These are phyloP conservation scores for Micoletzkya japonica DNA, from an alignment of 2,888 invertebrate genomes.

Conservation along the genomic window DNA sequence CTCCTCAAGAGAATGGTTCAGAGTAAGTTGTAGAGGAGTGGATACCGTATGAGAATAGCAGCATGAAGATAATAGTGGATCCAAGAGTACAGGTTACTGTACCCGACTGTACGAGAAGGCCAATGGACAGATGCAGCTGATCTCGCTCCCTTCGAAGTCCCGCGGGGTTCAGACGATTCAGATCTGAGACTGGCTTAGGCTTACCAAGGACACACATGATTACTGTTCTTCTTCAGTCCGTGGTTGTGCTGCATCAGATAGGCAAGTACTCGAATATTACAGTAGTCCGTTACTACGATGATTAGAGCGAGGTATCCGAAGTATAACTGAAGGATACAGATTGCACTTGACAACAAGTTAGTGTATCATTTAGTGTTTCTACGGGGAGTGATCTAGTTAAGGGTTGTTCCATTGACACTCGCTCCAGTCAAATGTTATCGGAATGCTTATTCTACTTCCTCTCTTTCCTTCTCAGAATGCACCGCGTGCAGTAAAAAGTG, in stretches of 20 bases:
- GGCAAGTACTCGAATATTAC: slow-evolving; percentile 15
- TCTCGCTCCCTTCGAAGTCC: slow-evolving; percentile 18
- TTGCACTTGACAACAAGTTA: background rate
- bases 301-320: slow-evolving; percentile 24
- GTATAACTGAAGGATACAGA: slow-evolving; percentile 11
- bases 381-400: too few species aligned
- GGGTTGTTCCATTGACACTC: too few species aligned
- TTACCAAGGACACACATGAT: too few species aligned
- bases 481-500: too few species aligned
- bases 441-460: too few species aligned
- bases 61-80: slow-evolving; percentile 26
- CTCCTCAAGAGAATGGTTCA: slow-evolving; percentile 1
- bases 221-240: background rate
- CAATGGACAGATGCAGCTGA: slow-evolving; percentile 23
- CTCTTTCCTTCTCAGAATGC: too few species aligned
- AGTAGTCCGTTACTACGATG: slow-evolving; percentile 12
- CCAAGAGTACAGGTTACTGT: slow-evolving; percentile 26
- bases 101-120: slow-evolving; percentile 17
- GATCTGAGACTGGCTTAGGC: too few species aligned
- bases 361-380: too few species aligned
- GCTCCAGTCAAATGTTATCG: too few species aligned
- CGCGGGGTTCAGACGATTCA: too few species aligned
- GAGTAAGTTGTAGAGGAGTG: background rate
- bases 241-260: slow-evolving; percentile 21
- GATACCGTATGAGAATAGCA: slow-evolving; percentile 19